A percentile compares a stretch with the other conserved stretches of the same genome.
Evolutionary conservation across 2,888 invertebrate genomes (phyloP).

Genomic region (Volucella inanis): DNA sequence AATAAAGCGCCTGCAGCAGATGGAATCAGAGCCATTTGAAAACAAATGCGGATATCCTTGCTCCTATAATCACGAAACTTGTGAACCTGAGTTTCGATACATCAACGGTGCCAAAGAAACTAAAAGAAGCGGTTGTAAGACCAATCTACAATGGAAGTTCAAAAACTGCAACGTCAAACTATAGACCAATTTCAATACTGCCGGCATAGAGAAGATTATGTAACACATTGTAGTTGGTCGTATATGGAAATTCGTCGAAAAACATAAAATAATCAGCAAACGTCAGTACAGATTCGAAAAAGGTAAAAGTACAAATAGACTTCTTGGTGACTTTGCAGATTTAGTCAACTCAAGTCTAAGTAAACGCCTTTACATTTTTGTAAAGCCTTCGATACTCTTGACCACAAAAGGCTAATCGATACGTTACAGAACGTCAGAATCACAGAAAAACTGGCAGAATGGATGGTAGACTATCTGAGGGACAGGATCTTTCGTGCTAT

Average conservation of each 20-base stretch:
- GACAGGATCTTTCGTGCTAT: no score
- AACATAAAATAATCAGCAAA: no score
- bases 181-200: neutral
- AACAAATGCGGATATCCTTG: neutral
- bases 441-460: no score
- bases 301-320: no score
- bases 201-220: neutral
- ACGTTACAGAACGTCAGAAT: no score
- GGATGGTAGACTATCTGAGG: no score
- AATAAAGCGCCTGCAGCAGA: no score
- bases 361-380: neutral
- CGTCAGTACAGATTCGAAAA: no score
- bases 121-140: neutral
- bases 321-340: neutral
- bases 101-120: neutral
- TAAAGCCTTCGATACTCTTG: neutral
- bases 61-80: neutral
- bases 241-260: no score
- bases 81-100: neutral
- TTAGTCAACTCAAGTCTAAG: neutral
- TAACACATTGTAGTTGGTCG: neutral
- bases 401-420: constrained; percentile 20
- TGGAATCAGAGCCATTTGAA: neutral
- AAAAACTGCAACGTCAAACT: neutral
- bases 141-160: neutral